Conservation (phyloP, 2,113 vertebrate species). For the Dasyprocta punctata region DNA sequence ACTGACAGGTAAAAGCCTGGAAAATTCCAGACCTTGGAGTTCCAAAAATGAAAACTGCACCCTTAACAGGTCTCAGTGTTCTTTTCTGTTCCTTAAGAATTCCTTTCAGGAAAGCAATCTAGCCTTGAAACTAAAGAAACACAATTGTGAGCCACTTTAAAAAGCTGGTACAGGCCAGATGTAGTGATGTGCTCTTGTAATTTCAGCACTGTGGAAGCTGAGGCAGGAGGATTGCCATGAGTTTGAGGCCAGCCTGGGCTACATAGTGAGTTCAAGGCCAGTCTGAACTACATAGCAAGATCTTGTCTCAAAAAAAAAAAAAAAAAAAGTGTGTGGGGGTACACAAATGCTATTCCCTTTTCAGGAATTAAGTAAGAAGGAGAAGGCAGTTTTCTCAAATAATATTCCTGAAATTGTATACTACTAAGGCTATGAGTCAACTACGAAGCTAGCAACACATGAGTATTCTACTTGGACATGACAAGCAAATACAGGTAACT, state of each 20-base stretch:
- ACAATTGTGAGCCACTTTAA: not conserved
- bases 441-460: not conserved
- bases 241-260: not conserved
- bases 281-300: not conserved
- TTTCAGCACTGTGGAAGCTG: not conserved
- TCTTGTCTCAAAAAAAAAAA: not conserved
- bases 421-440: not conserved
- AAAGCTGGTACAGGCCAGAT: not conserved
- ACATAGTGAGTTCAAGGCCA: not conserved
- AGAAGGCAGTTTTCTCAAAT: not conserved
- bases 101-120: constrained; percentile 20
- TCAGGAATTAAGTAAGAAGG: not conserved
- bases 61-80: not conserved
- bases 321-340: not conserved
- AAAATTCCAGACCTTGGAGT: not conserved
- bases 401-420: not conserved
- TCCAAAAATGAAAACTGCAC: constrained; percentile 24
- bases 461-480: not conserved
- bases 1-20: not conserved
- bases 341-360: constrained; percentile 19
- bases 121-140: not conserved
- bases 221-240: not conserved
- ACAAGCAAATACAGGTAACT: not conserved
- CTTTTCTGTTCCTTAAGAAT: not conserved
- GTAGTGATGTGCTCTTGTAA: not conserved